Evolutionary conservation across 2,888 invertebrate species (phyloP).

Genomic region (Drepanosiphum platanoidis): DNA sequence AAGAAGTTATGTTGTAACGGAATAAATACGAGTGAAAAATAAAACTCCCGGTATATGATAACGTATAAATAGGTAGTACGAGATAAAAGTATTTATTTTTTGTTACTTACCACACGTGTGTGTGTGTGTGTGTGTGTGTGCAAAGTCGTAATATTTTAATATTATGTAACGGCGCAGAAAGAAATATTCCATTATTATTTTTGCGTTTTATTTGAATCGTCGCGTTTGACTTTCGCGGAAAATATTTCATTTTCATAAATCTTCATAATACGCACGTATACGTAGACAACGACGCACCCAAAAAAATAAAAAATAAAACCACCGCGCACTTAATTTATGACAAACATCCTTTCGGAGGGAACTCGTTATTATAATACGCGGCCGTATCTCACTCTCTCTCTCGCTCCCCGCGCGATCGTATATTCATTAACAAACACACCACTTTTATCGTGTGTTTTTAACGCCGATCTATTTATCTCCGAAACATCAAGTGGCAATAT

Average conservation of each 20-base stretch:
- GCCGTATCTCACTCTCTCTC: background rate
- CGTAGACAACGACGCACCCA: no score
- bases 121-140: no score
- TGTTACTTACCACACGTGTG: background rate
- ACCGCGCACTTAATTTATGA: constrained; percentile 12
- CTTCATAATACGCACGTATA: no score
- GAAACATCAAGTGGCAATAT: constrained; percentile 13
- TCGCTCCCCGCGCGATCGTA: background rate
- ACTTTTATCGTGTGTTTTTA: constrained; percentile 1
- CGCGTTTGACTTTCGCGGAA: background rate
- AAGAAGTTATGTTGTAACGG: background rate
- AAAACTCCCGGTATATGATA: no score
- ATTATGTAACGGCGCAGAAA: background rate
- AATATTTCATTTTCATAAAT: background rate
- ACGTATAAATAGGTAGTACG: background rate
- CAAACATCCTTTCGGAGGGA: background rate
- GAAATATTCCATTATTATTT: constrained; percentile 17
- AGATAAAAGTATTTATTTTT: background rate
- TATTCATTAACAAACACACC: constrained; percentile 32
- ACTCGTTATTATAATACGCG: background rate
- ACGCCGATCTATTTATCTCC: constrained; percentile 11
- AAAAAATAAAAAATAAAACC: background rate
- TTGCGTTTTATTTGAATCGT: background rate
- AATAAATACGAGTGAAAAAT: no score
- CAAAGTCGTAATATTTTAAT: background rate